Conservation (phyloP, 2,113 vertebrate genomes). For the Oreamnos americanus region DNA sequence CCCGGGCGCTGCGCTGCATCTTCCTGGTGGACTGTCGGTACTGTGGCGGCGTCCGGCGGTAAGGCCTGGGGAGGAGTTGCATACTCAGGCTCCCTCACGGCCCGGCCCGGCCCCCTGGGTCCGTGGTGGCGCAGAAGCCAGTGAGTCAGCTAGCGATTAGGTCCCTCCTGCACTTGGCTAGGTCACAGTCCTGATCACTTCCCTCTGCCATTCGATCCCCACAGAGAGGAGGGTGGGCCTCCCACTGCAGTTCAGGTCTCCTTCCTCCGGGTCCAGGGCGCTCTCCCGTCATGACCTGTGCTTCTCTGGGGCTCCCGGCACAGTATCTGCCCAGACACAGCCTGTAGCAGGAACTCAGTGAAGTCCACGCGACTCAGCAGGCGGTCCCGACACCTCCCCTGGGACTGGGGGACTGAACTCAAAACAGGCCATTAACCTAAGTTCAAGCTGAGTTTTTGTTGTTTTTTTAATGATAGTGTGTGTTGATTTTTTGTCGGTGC, state of each 20-base stretch:
- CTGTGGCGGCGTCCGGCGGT: conserved; percentile 96
- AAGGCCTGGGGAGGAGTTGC: background rate
- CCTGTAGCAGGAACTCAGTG: background rate
- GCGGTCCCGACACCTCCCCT: background rate
- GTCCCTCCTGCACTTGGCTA: fast-evolving
- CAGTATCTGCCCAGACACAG: background rate
- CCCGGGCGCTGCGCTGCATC: conserved; percentile 95
- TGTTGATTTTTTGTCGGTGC: background rate
- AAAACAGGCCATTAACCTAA: background rate
- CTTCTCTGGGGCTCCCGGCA: background rate
- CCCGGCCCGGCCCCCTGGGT: background rate
- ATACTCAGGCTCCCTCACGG: fast-evolving
- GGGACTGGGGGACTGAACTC: background rate
- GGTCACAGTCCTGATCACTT: fast-evolving
- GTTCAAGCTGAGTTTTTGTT: background rate
- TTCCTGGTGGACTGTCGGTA: conserved; percentile 98
- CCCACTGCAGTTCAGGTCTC: background rate
- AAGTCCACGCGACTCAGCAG: background rate
- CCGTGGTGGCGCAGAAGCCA: background rate
- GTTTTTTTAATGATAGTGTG: background rate
- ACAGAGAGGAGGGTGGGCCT: fast-evolving
- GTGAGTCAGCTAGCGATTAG: background rate
- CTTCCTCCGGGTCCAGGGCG: background rate
- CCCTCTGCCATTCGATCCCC: fast-evolving
- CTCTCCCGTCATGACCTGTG: background rate